These are phyloP conservation scores for Sebastiscus tertius DNA, from an alignment of 2,797 vertebrate species.

Conservation along the genomic window DNA sequence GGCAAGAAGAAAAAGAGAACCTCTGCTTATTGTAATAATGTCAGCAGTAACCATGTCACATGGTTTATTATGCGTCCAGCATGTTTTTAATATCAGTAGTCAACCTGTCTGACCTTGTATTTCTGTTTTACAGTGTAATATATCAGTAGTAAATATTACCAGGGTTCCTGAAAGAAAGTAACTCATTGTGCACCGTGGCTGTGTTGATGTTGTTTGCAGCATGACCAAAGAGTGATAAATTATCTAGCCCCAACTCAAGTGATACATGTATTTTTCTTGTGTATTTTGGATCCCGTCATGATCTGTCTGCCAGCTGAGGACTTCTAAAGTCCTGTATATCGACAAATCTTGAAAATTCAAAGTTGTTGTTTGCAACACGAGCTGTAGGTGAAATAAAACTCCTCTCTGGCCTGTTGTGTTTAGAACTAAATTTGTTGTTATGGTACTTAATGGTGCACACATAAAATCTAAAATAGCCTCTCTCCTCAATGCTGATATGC, in stretches of 20 bases:
- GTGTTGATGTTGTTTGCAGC: background rate
- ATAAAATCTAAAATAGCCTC: background rate
- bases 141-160: slow-evolving; percentile 10
- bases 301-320: background rate
- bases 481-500: background rate
- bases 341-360: background rate
- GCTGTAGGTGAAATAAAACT: background rate
- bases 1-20: background rate
- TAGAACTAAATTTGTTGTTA: background rate
- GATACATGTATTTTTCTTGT: background rate
- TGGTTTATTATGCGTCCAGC: slow-evolving; percentile 10
- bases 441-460: background rate
- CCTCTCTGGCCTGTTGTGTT: no score
- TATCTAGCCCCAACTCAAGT: background rate
- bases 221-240: background rate
- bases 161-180: background rate
- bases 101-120: background rate
- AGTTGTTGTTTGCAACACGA: background rate
- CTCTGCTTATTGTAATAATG: background rate
- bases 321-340: background rate
- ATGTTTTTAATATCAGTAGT: slow-evolving; percentile 21
- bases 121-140: slow-evolving; percentile 36
- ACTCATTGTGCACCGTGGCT: background rate
- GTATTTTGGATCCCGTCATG: background rate
- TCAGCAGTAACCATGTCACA: slow-evolving; percentile 1